phyloP scores from a whole-genome alignment of 2,888 invertebrate genomes.

The Ophion ventricosus region DNA sequence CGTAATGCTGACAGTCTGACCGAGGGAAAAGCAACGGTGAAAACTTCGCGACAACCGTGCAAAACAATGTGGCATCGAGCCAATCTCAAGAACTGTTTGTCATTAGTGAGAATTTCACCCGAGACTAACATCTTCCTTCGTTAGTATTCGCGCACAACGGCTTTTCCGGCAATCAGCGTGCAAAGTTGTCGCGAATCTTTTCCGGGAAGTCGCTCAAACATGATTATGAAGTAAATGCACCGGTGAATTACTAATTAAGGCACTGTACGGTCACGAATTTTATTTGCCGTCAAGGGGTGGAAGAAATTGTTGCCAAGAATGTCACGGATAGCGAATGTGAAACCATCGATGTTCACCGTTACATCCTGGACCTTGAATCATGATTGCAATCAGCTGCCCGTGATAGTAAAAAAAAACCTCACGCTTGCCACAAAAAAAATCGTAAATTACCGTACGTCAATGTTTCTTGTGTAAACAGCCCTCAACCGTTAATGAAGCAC shows the following conservation, averaged over 20 bases:
- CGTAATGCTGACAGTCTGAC: background rate
- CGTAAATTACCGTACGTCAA: background rate
- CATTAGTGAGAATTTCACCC: constrained; percentile 33
- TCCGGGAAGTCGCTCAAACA: constrained; percentile 3
- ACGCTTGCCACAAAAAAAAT: background rate
- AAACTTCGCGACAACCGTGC: constrained; percentile 26
- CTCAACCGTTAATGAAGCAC: background rate
- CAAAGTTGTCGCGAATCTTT: constrained; percentile 1
- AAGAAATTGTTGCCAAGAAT: background rate
- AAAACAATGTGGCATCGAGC: constrained; percentile 57
- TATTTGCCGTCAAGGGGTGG: background rate
- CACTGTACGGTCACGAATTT: background rate
- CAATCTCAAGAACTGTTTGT: constrained; percentile 44
- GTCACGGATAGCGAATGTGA: background rate
- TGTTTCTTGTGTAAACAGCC: background rate
- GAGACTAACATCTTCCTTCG: constrained; percentile 43
- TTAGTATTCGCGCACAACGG: constrained; percentile 20
- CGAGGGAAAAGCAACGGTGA: constrained; percentile 5
- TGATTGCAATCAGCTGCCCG: background rate
- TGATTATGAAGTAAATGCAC: background rate
- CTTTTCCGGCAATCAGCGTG: constrained; percentile 26
- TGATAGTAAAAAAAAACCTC: background rate
- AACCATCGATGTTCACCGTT: background rate
- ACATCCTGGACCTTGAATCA: background rate
- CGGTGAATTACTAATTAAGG: background rate